These are phyloP conservation scores for Drosophila acutilabella DNA, from an alignment of 2,888 invertebrate species.

Conservation along the genomic window DNA sequence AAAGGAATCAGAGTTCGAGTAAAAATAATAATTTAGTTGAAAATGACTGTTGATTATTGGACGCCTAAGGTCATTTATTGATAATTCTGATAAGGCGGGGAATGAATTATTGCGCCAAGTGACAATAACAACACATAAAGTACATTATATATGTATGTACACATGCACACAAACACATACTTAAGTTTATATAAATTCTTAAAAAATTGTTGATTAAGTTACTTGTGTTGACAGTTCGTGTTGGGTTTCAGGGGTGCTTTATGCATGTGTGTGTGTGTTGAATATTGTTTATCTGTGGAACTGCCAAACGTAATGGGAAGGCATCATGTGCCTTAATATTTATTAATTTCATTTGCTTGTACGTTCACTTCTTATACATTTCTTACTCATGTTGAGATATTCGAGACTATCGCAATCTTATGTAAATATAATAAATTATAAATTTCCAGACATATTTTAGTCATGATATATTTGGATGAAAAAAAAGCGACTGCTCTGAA, in stretches of 20 bases:
- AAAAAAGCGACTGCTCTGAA: slow-evolving; percentile 1
- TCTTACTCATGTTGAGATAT: slow-evolving; percentile 30
- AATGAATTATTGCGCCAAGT: slow-evolving; percentile 52
- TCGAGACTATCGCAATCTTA: slow-evolving; percentile 16
- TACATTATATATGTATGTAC: slow-evolving; percentile 26
- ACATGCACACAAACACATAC: background rate
- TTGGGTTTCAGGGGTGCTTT: slow-evolving; percentile 31
- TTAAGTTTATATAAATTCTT: slow-evolving; percentile 35
- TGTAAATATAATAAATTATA: slow-evolving; percentile 33
- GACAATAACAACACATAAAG: slow-evolving; percentile 50
- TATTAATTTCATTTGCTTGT: slow-evolving; percentile 29
- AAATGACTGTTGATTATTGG: slow-evolving; percentile 46
- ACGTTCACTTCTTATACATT: slow-evolving; percentile 4
- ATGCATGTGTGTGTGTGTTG: slow-evolving; percentile 19
- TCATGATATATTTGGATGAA: slow-evolving; percentile 24
- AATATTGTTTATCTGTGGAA: slow-evolving; percentile 31
- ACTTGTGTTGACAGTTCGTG: slow-evolving; percentile 61
- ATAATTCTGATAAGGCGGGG: slow-evolving; percentile 72
- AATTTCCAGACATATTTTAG: slow-evolving; percentile 2
- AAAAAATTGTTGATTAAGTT: slow-evolving; percentile 67
- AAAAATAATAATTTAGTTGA: slow-evolving; percentile 31
- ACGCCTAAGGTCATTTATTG: slow-evolving; percentile 71
- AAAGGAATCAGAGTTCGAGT: slow-evolving; percentile 17
- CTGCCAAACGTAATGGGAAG: slow-evolving; percentile 23
- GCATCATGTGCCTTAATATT: slow-evolving; percentile 33